Conservation (phyloP, 2,888 invertebrate species). For the Plebejus melissa region DNA sequence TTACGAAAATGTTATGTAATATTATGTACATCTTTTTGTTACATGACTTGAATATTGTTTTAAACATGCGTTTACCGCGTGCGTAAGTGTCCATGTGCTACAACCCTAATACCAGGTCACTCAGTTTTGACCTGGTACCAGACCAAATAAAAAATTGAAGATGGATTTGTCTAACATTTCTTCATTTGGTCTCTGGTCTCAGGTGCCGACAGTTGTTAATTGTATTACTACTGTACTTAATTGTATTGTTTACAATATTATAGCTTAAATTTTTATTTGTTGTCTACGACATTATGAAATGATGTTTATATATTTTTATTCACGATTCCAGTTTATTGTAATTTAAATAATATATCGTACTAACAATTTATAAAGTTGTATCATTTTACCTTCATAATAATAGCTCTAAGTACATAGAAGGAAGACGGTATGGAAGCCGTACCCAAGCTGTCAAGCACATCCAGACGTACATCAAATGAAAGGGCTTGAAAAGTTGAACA, state of each 20-base stretch:
- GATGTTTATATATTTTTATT: conserved; percentile 36
- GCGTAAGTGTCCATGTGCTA: not conserved
- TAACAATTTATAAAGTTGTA: conserved; percentile 34
- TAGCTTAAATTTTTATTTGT: conserved; percentile 36
- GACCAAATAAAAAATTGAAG: not conserved
- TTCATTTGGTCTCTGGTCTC: not conserved
- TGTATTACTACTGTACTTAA: conserved; percentile 30
- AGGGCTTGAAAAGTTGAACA: too few relatives aligned
- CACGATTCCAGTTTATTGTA: conserved; percentile 38
- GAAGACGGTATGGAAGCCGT: too few relatives aligned
- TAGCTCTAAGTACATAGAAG: too few relatives aligned
- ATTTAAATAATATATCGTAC: conserved; percentile 39
- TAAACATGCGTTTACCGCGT: not conserved
- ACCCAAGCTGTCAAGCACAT: too few relatives aligned
- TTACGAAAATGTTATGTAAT: not conserved
- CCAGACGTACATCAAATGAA: too few relatives aligned
- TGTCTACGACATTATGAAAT: conserved; percentile 35
- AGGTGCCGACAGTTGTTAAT: not conserved
- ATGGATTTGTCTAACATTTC: not conserved
- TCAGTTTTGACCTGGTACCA: not conserved
- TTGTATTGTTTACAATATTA: conserved; percentile 31
- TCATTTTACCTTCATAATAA: not conserved
- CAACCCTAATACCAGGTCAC: not conserved
- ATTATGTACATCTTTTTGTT: not conserved
- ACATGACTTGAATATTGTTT: not conserved